phyloP scores from a whole-genome alignment of 2,113 vertebrate genomes.

The Phylloscopus trochilus region DNA sequence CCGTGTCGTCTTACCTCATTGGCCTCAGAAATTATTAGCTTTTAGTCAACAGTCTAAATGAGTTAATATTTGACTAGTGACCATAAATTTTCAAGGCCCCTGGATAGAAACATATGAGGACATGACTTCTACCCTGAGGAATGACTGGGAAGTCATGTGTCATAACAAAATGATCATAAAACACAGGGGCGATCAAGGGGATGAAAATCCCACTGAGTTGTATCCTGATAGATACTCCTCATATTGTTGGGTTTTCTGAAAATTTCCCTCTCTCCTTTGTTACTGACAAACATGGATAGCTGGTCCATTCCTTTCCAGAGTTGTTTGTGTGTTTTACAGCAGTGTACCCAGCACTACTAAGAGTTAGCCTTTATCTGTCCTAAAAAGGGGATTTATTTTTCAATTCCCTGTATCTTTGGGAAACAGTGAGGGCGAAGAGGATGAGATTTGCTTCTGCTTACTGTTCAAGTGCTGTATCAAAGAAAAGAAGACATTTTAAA shows the following conservation, averaged over 20 bases:
- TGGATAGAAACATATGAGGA: background rate
- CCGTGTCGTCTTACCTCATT: background rate
- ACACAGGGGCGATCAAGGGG: background rate
- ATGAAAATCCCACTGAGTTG: background rate
- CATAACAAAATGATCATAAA: background rate
- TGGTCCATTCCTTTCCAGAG: background rate
- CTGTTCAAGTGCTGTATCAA: background rate
- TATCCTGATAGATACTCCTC: background rate
- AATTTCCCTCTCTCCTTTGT: background rate
- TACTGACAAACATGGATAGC: background rate
- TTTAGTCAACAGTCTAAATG: constrained; percentile 6
- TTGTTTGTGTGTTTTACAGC: background rate
- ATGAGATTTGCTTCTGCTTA: background rate
- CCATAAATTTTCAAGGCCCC: constrained; percentile 3
- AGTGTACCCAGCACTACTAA: background rate
- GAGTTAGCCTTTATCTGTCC: background rate
- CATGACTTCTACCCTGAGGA: background rate
- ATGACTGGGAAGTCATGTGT: background rate
- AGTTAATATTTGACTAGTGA: constrained; percentile 47
- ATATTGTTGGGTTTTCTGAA: background rate
- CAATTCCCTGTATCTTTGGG: background rate
- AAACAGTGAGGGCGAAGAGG: background rate
- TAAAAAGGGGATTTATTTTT: background rate
- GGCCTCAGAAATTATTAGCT: constrained; percentile 46
- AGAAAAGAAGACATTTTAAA: background rate